These are phyloP conservation scores for Catocala fraxini DNA, from an alignment of 2,888 invertebrate species.

Conservation along the genomic window DNA sequence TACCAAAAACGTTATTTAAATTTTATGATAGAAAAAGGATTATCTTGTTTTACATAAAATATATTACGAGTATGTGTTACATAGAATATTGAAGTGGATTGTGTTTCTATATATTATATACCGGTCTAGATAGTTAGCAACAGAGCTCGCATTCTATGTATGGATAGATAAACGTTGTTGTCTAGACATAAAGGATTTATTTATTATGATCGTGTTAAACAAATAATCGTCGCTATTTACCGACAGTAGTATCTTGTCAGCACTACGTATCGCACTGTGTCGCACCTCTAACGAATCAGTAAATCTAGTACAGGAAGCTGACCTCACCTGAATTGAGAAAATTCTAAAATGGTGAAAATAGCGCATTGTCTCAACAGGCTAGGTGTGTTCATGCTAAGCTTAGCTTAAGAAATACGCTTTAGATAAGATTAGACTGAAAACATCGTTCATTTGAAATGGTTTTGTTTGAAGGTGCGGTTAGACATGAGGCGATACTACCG, in stretches of 20 bases:
- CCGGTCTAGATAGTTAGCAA: constrained; percentile 2
- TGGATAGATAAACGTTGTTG: background rate
- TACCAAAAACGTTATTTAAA: constrained; percentile 37
- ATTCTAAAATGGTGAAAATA: background rate
- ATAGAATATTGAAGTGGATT: constrained; percentile 6
- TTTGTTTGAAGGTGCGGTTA: constrained; percentile 31
- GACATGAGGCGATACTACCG: constrained; percentile 59
- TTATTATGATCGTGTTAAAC: background rate
- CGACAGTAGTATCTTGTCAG: no score
- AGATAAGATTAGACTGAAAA: constrained; percentile 26
- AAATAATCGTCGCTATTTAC: no score
- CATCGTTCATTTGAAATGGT: constrained; percentile 34
- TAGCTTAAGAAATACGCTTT: constrained; percentile 11
- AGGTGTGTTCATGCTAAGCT: background rate
- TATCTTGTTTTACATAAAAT: constrained; percentile 34
- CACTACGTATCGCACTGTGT: no score
- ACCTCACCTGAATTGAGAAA: background rate
- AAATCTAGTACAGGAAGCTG: no score
- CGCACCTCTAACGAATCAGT: no score
- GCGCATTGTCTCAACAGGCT: background rate
- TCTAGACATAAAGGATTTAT: background rate
- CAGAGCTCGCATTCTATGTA: background rate
- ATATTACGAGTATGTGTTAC: constrained; percentile 12
- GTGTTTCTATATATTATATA: constrained; percentile 12
- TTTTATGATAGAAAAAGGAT: constrained; percentile 28